A percentile compares a stretch with the other conserved stretches of the same genome.
Conservation (phyloP, 2,888 invertebrate genomes). For the Dermolepida albohirtum region DNA sequence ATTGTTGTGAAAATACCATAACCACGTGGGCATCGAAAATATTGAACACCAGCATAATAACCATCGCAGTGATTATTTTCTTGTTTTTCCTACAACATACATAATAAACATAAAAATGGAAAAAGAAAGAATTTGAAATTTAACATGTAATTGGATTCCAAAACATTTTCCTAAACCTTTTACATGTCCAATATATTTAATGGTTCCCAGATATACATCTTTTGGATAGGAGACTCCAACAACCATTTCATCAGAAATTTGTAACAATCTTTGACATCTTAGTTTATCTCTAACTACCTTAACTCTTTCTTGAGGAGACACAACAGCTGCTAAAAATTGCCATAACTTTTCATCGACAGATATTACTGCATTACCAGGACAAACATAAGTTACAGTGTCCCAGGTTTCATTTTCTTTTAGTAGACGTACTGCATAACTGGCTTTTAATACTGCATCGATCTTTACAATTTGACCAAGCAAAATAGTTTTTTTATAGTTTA, state of each 20-base stretch:
- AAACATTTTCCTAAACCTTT: conserved; percentile 69
- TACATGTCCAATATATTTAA: conserved; percentile 70
- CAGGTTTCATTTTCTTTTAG: conserved; percentile 58
- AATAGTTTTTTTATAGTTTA: conserved; percentile 55
- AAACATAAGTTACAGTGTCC: conserved; percentile 59
- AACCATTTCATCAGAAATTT: conserved; percentile 60
- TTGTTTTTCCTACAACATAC: conserved; percentile 35
- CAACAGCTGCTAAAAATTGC: conserved; percentile 68
- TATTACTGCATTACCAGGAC: conserved; percentile 55
- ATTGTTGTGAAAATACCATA: conserved; percentile 63
- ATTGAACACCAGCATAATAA: conserved; percentile 60
- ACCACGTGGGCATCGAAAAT: conserved; percentile 61
- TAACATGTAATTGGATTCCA: conserved; percentile 71
- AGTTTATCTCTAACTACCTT: conserved; percentile 64
- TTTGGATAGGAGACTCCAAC: conserved; percentile 62
- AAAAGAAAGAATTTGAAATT: conserved; percentile 39
- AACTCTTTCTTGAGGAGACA: conserved; percentile 67
- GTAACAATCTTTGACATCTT: conserved; percentile 65
- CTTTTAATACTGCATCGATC: conserved; percentile 55
- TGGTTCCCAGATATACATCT: conserved; percentile 61
- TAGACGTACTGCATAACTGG: conserved; percentile 56
- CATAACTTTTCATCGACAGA: conserved; percentile 63
- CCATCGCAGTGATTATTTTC: conserved; percentile 60
- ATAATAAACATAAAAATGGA: conserved; percentile 19
- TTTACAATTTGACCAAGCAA: conserved; percentile 61